Evolutionary conservation across 2,888 invertebrate genomes (phyloP).

Genomic region (Phymatocera aterrima): DNA sequence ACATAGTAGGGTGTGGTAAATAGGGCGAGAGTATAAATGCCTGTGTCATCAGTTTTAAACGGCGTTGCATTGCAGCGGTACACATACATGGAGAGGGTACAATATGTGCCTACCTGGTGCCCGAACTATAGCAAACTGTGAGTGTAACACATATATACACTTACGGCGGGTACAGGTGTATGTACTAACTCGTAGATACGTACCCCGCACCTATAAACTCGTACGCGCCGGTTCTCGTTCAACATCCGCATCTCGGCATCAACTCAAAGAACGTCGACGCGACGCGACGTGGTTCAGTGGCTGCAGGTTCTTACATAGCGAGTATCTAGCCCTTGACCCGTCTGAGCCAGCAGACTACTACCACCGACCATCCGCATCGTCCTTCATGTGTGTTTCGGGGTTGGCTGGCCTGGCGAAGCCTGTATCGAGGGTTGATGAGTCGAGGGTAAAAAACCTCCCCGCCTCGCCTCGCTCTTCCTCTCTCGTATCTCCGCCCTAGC

Average conservation of each 20-base stretch:
- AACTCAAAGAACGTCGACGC: background rate
- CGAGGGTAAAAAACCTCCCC: background rate
- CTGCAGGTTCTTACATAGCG: no score
- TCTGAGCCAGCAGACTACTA: slow-evolving; percentile 42
- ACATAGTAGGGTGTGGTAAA: background rate
- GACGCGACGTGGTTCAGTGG: no score
- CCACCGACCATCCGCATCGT: background rate
- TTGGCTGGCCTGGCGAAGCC: background rate
- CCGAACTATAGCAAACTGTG: no score
- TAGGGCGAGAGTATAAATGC: slow-evolving; percentile 21
- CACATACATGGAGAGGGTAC: no score
- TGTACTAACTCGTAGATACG: background rate
- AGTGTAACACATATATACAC: background rate
- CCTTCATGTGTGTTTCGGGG: background rate
- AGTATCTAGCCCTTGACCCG: slow-evolving; percentile 41
- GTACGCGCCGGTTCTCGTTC: background rate
- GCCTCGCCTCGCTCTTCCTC: no score
- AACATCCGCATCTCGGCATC: slow-evolving; percentile 14
- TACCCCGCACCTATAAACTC: background rate
- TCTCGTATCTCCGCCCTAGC: background rate
- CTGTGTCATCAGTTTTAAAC: slow-evolving; percentile 30
- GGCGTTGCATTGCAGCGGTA: slow-evolving; percentile 11
- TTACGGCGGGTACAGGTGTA: no score
- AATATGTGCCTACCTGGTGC: no score
- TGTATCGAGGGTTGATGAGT: background rate